Conservation (phyloP, 2,888 invertebrate species). For the Thereva nobilitata region DNA sequence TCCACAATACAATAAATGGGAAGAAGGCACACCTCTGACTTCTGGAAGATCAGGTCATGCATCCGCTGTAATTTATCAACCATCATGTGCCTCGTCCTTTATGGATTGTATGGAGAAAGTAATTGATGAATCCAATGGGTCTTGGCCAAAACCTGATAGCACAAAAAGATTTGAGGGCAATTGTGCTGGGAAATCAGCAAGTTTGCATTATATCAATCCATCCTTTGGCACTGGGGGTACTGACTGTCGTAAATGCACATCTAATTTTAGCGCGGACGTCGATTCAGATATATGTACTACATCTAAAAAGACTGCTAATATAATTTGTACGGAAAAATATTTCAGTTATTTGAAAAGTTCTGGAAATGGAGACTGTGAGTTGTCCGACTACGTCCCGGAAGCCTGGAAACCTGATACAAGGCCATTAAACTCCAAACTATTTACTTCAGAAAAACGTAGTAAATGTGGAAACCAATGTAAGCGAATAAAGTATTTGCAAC, state of each 20-base stretch:
- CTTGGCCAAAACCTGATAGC: slow-evolving; percentile 11
- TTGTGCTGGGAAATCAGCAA: slow-evolving; percentile 23
- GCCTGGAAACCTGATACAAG: no score
- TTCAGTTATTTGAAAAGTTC: no score
- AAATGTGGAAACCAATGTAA: no score
- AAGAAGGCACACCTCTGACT: slow-evolving; percentile 73
- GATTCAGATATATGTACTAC: no score
- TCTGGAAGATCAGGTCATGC: slow-evolving; percentile 91
- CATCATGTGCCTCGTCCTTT: slow-evolving; percentile 61
- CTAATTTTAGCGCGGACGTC: background rate
- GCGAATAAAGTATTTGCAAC: no score
- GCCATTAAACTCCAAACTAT: no score
- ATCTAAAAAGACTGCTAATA: no score
- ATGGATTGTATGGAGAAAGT: slow-evolving; percentile 53
- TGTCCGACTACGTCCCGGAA: no score
- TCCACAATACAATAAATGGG: slow-evolving; percentile 76
- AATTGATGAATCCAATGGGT: slow-evolving; percentile 26
- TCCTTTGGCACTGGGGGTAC: slow-evolving; percentile 29
- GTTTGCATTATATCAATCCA: slow-evolving; percentile 11
- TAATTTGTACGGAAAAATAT: no score
- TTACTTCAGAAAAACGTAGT: no score
- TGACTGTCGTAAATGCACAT: slow-evolving; percentile 29
- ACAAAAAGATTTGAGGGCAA: background rate
- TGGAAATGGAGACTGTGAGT: no score
- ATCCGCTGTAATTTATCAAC: slow-evolving; percentile 84